A percentile compares a stretch with the other conserved stretches of the same genome.
Evolutionary conservation across 2,113 vertebrate genomes (phyloP).

Genomic region (Salvelinus sp.): DNA sequence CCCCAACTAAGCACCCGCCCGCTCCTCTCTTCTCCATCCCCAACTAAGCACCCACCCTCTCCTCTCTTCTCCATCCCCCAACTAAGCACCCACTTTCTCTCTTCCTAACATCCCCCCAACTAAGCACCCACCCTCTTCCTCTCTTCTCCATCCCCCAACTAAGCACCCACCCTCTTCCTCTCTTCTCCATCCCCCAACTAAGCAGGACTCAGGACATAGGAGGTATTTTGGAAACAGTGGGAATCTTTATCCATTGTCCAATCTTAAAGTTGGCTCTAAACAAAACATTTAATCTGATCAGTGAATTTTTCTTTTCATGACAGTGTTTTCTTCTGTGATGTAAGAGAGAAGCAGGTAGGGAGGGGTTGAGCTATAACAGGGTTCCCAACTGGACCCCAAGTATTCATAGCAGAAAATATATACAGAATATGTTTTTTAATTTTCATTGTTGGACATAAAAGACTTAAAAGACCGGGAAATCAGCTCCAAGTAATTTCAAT

Average conservation of each 20-base stretch:
- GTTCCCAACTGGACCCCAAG: background rate
- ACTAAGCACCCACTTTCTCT: background rate
- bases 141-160: too few species aligned
- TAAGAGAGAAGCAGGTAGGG: background rate
- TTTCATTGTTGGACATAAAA: too few species aligned
- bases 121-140: too few species aligned
- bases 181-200: slow-evolving; percentile 7
- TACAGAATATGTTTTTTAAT: too few species aligned
- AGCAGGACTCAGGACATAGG: slow-evolving; percentile 1
- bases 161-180: background rate
- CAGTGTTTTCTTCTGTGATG: background rate
- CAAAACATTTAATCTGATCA: background rate
- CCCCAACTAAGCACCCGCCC: too few species aligned
- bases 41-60: slow-evolving; percentile 4
- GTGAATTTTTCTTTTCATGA: background rate
- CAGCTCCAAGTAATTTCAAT: too few species aligned
- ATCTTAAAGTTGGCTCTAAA: slow-evolving; percentile 38
- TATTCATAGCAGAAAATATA: too few species aligned
- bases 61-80: slow-evolving; percentile 15
- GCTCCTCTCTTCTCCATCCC: too few species aligned
- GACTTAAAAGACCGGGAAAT: too few species aligned
- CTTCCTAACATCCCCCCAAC: too few species aligned
- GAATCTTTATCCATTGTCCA: slow-evolving; percentile 15
- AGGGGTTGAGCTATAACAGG: background rate
- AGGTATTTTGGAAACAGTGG: slow-evolving; percentile 48